Evolutionary conservation across 1,140 invertebrate species (phyloP), one percentile per base, ranked within the genome.

Genomic region (Chrysoperla carnea): DNA sequence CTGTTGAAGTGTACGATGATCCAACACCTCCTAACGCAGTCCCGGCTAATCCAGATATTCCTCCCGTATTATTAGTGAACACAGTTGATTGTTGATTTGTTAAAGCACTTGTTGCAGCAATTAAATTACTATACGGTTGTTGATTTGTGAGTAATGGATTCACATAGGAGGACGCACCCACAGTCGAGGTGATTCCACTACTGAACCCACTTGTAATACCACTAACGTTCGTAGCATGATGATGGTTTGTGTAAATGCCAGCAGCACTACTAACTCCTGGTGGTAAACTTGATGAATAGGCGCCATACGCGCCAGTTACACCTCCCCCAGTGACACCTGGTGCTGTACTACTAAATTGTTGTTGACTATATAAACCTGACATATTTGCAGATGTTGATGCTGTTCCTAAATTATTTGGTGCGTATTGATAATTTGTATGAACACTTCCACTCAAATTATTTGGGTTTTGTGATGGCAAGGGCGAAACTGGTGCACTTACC

Each of bases 161-260:
- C 4, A 9, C 31, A 12, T 33, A 33, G 8, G 31, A 33, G 29
- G 42, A 44, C n/a, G 48, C 15, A 7, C 37, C 45, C 1, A 44
- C 38, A 7, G 45, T 40, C 6, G 44, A 46, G 15, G 37, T 37
- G 9, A 48, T 37, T 8, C 46, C 48, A 13, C 39, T 39, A 27
- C 31, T n/a, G 29, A 12, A 50, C 50, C 14, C 50, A 33, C 9
- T 52, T 49, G 29, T 42, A 12, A 12, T 50, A 4, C 54, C 44
- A 44, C 54, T 56, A 6, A 55, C 56, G 29, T 36, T 41, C 58
- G 55, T 41, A 59, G 47, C 47, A 59, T 50, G 37, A 50, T 51
- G 49, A 50, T 56, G 57, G 44, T 61, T 57, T 35, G 56, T 55
- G 42, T 60, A 48, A 39, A 57, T 59, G 36, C 42, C 23, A 14